phyloP scores from a whole-genome alignment of 1,140 invertebrate genomes.

The Papilio machaon region DNA sequence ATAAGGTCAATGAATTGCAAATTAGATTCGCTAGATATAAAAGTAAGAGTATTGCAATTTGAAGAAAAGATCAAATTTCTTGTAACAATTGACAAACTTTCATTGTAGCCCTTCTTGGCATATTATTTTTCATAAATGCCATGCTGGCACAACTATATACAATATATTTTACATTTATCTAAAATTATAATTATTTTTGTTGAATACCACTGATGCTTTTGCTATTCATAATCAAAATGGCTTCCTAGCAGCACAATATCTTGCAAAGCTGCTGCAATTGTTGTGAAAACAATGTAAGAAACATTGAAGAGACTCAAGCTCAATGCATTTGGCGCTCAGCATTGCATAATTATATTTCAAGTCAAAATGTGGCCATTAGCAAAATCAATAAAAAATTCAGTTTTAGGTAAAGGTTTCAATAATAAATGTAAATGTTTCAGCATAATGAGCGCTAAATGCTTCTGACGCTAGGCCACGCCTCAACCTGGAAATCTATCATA shows the following conservation, averaged over 20 bases:
- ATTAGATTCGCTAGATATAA: too few species aligned
- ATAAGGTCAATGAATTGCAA: too few species aligned
- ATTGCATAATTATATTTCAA: background rate
- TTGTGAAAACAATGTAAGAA: background rate
- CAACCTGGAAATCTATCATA: background rate
- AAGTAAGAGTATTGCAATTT: too few species aligned
- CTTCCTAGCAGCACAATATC: background rate
- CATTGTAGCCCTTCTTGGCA: too few species aligned
- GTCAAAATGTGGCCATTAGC: slow-evolving; percentile 1
- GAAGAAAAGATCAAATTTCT: too few species aligned
- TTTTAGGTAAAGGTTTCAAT: background rate
- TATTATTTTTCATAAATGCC: too few species aligned
- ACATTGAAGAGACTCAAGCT: background rate
- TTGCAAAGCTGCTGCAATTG: background rate
- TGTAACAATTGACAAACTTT: too few species aligned
- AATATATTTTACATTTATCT: too few species aligned
- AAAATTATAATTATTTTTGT: too few species aligned
- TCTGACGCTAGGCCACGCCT: background rate
- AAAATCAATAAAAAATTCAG: background rate
- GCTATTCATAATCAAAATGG: background rate
- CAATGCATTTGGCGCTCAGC: background rate
- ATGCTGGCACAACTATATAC: too few species aligned
- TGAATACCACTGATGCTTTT: background rate
- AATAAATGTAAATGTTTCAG: background rate
- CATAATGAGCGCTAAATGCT: background rate